A percentile compares a stretch with the other conserved stretches of the same genome.
These are phyloP conservation scores for Leptoteleia sp. DNA, from an alignment of 1,140 invertebrate species.

Conservation along the genomic window DNA sequence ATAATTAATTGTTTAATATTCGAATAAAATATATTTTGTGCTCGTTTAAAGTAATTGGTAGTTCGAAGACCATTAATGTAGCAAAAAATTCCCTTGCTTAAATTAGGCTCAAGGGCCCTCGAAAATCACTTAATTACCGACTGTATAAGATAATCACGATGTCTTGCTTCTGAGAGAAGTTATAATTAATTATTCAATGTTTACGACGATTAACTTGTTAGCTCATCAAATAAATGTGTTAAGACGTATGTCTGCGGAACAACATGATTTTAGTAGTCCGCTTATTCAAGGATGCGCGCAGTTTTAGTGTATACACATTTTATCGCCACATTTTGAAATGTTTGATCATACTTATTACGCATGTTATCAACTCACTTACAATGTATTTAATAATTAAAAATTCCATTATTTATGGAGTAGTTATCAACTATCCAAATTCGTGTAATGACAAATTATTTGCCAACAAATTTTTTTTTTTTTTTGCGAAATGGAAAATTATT, in stretches of 20 bases:
- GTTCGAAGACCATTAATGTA: conserved; percentile 15
- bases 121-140: conserved; percentile 35
- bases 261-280: conserved; percentile 25
- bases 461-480: too few species aligned
- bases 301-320: too few species aligned
- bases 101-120: conserved; percentile 30
- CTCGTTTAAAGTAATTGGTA: conserved; percentile 6
- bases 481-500: too few species aligned
- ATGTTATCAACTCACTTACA: too few species aligned
- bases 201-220: conserved; percentile 38
- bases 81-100: conserved; percentile 22
- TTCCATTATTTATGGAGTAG: too few species aligned
- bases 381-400: too few species aligned
- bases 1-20: too few species aligned
- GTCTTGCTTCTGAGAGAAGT: conserved; percentile 31
- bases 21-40: conserved; percentile 2
- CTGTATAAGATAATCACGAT: conserved; percentile 30
- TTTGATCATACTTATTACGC: too few species aligned
- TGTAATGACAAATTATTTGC: too few species aligned
- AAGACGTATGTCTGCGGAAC: conserved; percentile 7
- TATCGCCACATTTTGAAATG: too few species aligned
- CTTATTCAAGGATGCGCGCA: conserved; percentile 3
- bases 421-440: too few species aligned
- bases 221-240: conserved; percentile 33
- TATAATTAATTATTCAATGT: conserved; percentile 43